phyloP scores from a whole-genome alignment of 2,888 invertebrate genomes.

The Metacarcinus magister region DNA sequence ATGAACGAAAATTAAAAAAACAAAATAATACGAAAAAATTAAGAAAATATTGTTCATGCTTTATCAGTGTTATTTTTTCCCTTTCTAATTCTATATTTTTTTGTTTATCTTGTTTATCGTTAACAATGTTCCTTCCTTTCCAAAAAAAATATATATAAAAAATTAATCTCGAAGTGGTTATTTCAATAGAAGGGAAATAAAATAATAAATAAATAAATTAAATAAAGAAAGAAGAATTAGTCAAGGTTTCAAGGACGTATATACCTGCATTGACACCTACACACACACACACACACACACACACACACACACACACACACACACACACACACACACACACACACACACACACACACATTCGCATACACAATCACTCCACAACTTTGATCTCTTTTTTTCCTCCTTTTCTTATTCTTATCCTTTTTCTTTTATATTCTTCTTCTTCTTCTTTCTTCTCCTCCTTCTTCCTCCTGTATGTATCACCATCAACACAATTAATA shows the following conservation, averaged over 20 bases:
- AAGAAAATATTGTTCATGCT: neutral
- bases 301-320: neutral
- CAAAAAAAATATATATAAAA: neutral
- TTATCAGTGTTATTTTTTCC: neutral
- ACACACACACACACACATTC: too few relatives aligned
- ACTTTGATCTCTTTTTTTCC: too few relatives aligned
- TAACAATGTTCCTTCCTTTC: neutral
- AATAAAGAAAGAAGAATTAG: neutral
- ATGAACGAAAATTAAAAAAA: neutral
- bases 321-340: slow-evolving; percentile 1
- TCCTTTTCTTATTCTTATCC: too few relatives aligned
- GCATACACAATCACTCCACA: too few relatives aligned
- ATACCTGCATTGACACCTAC: neutral
- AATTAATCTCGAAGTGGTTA: too few relatives aligned
- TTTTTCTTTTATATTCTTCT: too few relatives aligned
- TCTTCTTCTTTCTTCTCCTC: too few relatives aligned
- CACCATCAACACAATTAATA: too few relatives aligned
- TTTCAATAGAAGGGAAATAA: neutral
- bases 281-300: slow-evolving; percentile 18
- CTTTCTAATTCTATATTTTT: neutral
- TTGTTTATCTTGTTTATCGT: neutral
- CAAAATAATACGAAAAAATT: neutral
- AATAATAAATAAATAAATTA: neutral
- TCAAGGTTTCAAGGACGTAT: neutral
- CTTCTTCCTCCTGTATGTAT: too few relatives aligned